phyloP scores from a whole-genome alignment of 2,797 vertebrate species.

The Ctenochaetus hawaiiensis region DNA sequence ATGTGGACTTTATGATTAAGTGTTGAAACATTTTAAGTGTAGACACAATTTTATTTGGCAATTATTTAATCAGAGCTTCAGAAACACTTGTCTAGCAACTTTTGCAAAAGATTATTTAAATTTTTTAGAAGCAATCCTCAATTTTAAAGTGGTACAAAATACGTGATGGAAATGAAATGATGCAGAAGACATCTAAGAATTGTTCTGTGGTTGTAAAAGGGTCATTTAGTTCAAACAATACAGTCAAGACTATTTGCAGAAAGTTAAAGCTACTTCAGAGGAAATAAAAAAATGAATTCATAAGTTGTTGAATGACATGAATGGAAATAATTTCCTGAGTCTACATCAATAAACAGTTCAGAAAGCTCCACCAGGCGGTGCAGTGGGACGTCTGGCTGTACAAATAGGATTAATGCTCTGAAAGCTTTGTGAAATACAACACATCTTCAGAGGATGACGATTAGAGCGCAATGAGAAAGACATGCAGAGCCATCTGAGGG shows the following conservation, averaged over 20 bases:
- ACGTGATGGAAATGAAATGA: neutral
- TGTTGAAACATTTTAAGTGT: no score
- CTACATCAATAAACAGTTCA: neutral
- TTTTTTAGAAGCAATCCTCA: neutral
- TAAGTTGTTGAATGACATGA: neutral
- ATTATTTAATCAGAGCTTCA: neutral
- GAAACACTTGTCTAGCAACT: neutral
- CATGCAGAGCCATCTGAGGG: conserved; percentile 10
- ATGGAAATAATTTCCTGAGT: neutral
- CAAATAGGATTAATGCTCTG: conserved; percentile 54
- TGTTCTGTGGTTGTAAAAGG: no score
- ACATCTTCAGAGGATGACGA: conserved; percentile 37
- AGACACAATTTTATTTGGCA: no score
- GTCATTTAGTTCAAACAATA: no score
- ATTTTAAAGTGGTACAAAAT: neutral
- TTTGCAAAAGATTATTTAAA: neutral
- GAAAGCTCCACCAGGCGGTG: neutral
- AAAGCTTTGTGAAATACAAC: conserved; percentile 45
- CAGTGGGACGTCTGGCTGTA: conserved; percentile 29
- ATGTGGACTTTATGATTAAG: neutral
- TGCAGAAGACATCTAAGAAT: neutral
- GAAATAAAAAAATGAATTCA: neutral
- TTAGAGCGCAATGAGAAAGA: conserved; percentile 44
- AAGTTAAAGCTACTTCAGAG: neutral
- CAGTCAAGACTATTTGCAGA: neutral